Evolutionary conservation across 1,140 invertebrate genomes (phyloP).

Genomic region (Eciton burchellii): DNA sequence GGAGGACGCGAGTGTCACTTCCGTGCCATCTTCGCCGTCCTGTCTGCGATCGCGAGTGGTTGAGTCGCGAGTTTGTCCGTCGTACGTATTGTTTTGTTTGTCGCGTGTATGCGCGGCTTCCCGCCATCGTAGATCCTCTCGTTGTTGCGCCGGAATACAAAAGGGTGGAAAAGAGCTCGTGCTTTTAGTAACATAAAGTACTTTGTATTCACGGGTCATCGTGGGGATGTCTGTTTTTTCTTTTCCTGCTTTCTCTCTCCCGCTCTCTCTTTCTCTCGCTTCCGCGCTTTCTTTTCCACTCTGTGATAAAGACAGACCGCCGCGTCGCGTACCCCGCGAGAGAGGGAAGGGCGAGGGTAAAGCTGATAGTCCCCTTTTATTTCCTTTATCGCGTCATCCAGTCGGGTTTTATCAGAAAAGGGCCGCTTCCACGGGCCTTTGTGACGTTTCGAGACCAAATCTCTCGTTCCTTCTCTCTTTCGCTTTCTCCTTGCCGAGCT

Average conservation of each 20-base stretch:
- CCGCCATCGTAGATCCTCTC: background rate
- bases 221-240: conserved; percentile 1
- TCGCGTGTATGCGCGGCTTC: conserved; percentile 4
- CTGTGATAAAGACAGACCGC: conserved; percentile 31
- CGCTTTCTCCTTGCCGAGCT: conserved; percentile 19
- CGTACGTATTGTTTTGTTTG: conserved; percentile 36
- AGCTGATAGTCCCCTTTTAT: conserved; percentile 50
- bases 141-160: background rate
- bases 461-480: too few relatives aligned
- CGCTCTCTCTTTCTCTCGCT: background rate
- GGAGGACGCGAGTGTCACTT: conserved; percentile 57
- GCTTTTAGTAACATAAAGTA: conserved; percentile 22
- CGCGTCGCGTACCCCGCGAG: background rate
- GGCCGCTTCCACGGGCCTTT: conserved; percentile 22
- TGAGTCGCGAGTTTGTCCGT: conserved; percentile 33
- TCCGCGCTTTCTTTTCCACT: background rate
- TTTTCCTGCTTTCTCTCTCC: too few relatives aligned
- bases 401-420: conserved; percentile 37
- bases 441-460: conserved; percentile 32
- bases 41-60: conserved; percentile 48
- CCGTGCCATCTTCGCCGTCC: conserved; percentile 37
- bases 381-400: conserved; percentile 51
- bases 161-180: background rate
- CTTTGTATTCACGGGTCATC: conserved; percentile 30
- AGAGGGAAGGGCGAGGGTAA: conserved; percentile 35